Evolutionary conservation across 2,888 invertebrate genomes (phyloP), one percentile per base, ranked within the genome.

Genomic region (Diadromus collaris): DNA sequence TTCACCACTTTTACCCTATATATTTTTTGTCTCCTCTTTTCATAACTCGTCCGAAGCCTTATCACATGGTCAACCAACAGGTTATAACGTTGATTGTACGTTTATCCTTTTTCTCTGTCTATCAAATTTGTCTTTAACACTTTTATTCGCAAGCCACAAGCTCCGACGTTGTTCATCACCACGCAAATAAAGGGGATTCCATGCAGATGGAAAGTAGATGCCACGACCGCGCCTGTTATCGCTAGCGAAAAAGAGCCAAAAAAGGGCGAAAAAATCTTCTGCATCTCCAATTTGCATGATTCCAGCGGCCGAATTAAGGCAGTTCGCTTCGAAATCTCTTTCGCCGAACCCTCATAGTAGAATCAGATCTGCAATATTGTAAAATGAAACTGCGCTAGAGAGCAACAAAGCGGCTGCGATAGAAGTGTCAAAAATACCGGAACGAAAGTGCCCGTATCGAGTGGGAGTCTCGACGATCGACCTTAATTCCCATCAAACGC

Each of bases 161-260:
- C 24, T 51, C 10, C 24, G 51, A 51, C 51, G 51, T 13, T 16
- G 24, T 24, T 51, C 13, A 24, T 10, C 65, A 69, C 67, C 67
- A 41, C 64, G 61, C 64, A 76, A 79, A 82, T 78, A 78, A 76
- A 74, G 64, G 68, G 60, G 68, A 4, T 51, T 79, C 24, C 76
- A 81, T 81, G 77, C 78, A 75, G 76, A 82, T 83, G 78, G 70
- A 80, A 81, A 81, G 58, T 38, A 75, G 76, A 74, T 80, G 71
- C 77, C 73, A 79, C 13, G 13, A 41, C 24, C 21, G 51, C 51
- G 51, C 13, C 21, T 51, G 4, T 51, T 51, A 51, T 24, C 51
- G 21, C 24, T 24, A 10, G 13, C 24, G 51, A 51, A 24, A 41
- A 24, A 24, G 51, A 10, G 51, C n/a, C n/a, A n/a, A n/a, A n/a